These are phyloP conservation scores for Hyperopisus bebe DNA, from an alignment of 2,113 vertebrate species.

Conservation along the genomic window DNA sequence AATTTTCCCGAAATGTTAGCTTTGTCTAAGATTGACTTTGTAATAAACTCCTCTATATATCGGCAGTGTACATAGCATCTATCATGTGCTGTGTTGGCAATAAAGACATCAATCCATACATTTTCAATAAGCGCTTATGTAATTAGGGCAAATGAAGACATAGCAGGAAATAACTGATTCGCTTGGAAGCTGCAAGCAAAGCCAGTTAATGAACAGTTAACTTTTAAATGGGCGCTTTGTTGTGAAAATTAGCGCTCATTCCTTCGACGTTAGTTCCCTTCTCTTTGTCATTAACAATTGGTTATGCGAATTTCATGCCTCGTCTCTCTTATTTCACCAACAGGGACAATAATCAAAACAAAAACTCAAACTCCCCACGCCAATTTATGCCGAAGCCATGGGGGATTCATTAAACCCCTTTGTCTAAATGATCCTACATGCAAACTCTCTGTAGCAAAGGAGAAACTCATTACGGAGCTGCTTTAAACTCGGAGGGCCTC, in stretches of 20 bases:
- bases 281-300: constrained; percentile 52
- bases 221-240: constrained; percentile 59
- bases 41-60: neutral
- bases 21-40: neutral
- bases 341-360: constrained; percentile 68
- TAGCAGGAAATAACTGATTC: neutral
- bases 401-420: constrained; percentile 68
- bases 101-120: constrained; percentile 1
- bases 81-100: neutral
- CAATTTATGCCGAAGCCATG: constrained; percentile 57
- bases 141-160: neutral
- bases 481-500: constrained; percentile 16
- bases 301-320: constrained; percentile 60
- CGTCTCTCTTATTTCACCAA: constrained; percentile 61
- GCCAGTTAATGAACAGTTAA: constrained; percentile 50
- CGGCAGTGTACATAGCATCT: neutral
- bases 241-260: constrained; percentile 47
- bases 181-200: constrained; percentile 27
- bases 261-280: constrained; percentile 47
- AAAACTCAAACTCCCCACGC: constrained; percentile 53
- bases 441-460: constrained; percentile 49
- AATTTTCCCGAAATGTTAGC: neutral
- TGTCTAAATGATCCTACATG: constrained; percentile 57
- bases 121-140: neutral
- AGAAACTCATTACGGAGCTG: constrained; percentile 60